Conservation (phyloP, 1,140 invertebrate genomes). For the Tetraneura akinire region DNA sequence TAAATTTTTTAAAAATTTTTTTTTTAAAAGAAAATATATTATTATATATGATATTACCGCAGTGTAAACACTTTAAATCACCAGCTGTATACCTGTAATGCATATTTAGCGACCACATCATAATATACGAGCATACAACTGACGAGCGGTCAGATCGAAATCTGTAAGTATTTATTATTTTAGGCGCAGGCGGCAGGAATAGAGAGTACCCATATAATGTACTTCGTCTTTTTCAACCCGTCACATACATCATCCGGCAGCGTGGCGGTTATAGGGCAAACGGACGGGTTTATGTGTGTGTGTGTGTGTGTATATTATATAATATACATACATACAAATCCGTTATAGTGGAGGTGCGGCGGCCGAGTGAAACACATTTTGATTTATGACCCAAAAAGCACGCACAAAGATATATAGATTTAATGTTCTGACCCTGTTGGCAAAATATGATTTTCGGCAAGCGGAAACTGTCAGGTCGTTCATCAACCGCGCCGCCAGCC, state of each 20-base stretch:
- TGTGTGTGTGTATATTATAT: too few species aligned
- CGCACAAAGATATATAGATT: constrained; percentile 37
- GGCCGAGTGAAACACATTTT: constrained; percentile 29
- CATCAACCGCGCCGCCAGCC: constrained; percentile 32
- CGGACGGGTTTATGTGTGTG: neutral
- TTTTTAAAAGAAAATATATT: too few species aligned
- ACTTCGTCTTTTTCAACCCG: constrained; percentile 28
- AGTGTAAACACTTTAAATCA: too few species aligned
- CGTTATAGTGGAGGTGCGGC: neutral
- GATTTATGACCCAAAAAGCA: constrained; percentile 48
- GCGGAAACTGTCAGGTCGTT: constrained; percentile 49
- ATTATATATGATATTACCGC: too few species aligned
- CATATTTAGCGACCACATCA: neutral
- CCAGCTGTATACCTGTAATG: too few species aligned
- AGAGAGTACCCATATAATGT: constrained; percentile 11
- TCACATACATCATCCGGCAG: constrained; percentile 43
- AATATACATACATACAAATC: constrained; percentile 20
- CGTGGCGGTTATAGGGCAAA: neutral
- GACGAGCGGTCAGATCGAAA: neutral
- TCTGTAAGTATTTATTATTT: constrained; percentile 30
- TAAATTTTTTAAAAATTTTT: too few species aligned
- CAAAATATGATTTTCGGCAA: constrained; percentile 49
- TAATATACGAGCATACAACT: neutral
- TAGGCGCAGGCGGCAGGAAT: neutral
- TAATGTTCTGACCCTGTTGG: constrained; percentile 42